These are phyloP conservation scores for Epinephelus malabaricus DNA, from an alignment of 2,797 vertebrate genomes.

Conservation along the genomic window DNA sequence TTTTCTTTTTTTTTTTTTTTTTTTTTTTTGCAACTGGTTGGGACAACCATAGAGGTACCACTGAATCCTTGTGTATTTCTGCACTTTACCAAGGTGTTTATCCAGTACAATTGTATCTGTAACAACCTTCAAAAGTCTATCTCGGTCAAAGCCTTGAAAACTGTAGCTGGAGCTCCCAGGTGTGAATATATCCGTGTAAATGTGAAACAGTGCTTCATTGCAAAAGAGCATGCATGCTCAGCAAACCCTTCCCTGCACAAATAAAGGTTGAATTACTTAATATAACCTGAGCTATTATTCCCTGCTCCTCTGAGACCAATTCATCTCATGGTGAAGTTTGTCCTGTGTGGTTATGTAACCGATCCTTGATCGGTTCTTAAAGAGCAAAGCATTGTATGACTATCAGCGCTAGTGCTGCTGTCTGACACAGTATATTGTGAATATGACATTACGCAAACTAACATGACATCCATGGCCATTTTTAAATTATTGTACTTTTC, in stretches of 20 bases:
- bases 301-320: slow-evolving; percentile 60
- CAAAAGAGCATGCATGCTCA: slow-evolving; percentile 45
- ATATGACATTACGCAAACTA: slow-evolving; percentile 43
- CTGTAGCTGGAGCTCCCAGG: slow-evolving; percentile 29
- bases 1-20: too few relatives aligned
- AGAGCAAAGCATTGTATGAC: slow-evolving; percentile 24
- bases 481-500: background rate
- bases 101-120: background rate
- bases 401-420: slow-evolving; percentile 20
- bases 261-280: slow-evolving; percentile 72
- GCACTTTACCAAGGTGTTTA: background rate
- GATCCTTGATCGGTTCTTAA: slow-evolving; percentile 44
- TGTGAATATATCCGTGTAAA: slow-evolving; percentile 26
- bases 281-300: slow-evolving; percentile 70
- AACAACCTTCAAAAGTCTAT: slow-evolving; percentile 34
- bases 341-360: slow-evolving; percentile 44
- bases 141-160: slow-evolving; percentile 31
- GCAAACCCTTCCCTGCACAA: slow-evolving; percentile 47
- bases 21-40: background rate
- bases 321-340: slow-evolving; percentile 53
- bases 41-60: background rate
- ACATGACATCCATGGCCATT: slow-evolving; percentile 7
- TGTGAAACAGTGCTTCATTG: slow-evolving; percentile 28
- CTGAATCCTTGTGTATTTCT: background rate
- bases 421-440: slow-evolving; percentile 34